A percentile compares a stretch with the other conserved stretches of the same genome.
phyloP scores from a whole-genome alignment of 2,797 vertebrate species.

The Hylomyscus alleni region DNA sequence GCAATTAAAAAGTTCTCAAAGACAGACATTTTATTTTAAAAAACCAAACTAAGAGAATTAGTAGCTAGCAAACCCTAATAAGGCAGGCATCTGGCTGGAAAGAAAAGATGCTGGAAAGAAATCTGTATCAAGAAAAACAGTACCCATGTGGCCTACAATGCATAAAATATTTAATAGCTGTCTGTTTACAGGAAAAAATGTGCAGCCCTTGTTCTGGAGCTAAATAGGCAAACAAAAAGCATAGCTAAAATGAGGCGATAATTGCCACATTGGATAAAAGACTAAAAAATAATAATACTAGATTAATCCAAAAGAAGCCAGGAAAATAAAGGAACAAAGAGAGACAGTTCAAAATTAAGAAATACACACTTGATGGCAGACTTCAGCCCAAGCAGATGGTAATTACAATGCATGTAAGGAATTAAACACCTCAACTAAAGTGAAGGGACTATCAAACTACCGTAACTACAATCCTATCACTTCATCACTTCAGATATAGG shows the following conservation, averaged over 20 bases:
- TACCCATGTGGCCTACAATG: not conserved
- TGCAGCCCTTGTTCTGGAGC: not conserved
- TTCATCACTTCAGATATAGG: not conserved
- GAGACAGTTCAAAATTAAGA: not conserved
- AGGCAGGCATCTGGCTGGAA: not conserved
- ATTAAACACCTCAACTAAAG: conserved; percentile 1
- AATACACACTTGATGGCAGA: not conserved
- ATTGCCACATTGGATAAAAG: conserved; percentile 6
- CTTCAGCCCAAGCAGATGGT: not conserved
- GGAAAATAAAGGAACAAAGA: conserved; percentile 39
- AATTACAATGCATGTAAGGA: not conserved
- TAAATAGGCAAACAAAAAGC: conserved; percentile 12
- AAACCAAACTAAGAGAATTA: not conserved
- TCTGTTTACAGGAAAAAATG: not conserved
- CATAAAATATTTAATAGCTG: not conserved
- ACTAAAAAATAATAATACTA: not conserved
- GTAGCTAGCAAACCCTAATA: not conserved
- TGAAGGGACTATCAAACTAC: not conserved
- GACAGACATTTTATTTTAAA: conserved; percentile 1
- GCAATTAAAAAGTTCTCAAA: not conserved
- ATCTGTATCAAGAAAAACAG: conserved; percentile 12
- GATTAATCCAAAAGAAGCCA: conserved; percentile 14
- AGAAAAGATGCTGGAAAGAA: not conserved
- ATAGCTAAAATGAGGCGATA: not conserved
- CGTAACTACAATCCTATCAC: too few relatives aligned